These are phyloP conservation scores for Xylocopa sonorina DNA, from an alignment of 1,140 invertebrate species.

Conservation along the genomic window DNA sequence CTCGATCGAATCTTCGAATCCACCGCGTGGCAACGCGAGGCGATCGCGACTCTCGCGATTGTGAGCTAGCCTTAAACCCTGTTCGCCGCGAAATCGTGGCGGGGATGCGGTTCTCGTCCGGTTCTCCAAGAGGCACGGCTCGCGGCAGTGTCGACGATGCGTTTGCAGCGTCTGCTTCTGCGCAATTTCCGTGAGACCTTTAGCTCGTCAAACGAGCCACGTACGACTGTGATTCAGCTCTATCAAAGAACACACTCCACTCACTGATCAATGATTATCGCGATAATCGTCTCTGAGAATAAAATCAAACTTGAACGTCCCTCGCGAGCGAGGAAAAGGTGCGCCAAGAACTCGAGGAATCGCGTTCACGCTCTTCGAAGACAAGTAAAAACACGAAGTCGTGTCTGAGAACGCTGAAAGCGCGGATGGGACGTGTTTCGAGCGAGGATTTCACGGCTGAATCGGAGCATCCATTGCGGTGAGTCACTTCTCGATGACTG, in stretches of 20 bases:
- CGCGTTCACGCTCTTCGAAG: no score
- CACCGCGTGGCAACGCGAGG: no score
- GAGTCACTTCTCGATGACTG: constrained; percentile 12
- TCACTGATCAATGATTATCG: no score
- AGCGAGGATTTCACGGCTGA: constrained; percentile 9
- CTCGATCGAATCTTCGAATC: background rate
- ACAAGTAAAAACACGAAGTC: no score
- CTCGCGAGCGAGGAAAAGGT: background rate
- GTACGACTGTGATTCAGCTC: background rate
- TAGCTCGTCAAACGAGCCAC: background rate
- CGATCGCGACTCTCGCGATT: background rate
- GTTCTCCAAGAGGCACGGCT: constrained; percentile 36
- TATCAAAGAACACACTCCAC: background rate
- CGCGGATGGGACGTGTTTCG: background rate
- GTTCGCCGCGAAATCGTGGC: constrained; percentile 43
- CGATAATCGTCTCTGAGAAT: no score
- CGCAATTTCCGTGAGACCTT: background rate
- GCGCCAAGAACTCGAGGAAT: background rate
- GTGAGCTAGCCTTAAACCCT: constrained; percentile 42
- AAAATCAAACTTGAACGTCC: no score
- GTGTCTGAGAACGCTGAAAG: background rate
- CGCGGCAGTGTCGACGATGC: constrained; percentile 39
- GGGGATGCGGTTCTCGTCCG: constrained; percentile 48
- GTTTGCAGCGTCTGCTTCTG: constrained; percentile 40
- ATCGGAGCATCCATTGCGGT: constrained; percentile 19